Conservation (phyloP, 2,888 invertebrate genomes). For the Melitaea athalia region DNA sequence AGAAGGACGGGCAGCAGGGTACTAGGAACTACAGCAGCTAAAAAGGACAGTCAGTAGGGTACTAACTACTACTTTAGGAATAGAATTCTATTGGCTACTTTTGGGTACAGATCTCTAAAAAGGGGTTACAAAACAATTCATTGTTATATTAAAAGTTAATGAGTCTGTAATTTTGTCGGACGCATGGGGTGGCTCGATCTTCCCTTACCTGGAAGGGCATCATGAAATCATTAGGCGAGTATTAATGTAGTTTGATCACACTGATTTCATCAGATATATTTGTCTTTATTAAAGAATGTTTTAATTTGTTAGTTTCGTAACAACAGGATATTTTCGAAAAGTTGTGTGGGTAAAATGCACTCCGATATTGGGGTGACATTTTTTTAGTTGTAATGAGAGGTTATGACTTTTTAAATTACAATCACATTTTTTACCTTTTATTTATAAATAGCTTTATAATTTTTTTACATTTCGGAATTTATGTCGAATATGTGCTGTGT, state of each 20-base stretch:
- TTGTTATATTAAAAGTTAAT: slow-evolving; percentile 63
- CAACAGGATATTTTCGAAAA: background rate
- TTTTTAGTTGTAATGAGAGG: background rate
- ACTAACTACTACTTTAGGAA: too few species aligned
- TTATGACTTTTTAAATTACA: too few species aligned
- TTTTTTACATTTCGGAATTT: too few species aligned
- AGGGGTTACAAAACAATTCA: slow-evolving; percentile 37
- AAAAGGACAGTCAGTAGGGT: too few species aligned
- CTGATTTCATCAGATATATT: slow-evolving; percentile 28
- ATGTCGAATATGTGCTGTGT: too few species aligned
- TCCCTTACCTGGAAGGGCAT: slow-evolving; percentile 68
- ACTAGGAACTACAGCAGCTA: too few species aligned
- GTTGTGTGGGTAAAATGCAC: background rate
- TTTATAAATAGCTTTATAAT: too few species aligned
- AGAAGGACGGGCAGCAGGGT: too few species aligned
- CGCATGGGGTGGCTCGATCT: slow-evolving; percentile 74
- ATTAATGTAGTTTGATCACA: slow-evolving; percentile 35
- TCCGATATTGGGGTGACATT: too few species aligned
- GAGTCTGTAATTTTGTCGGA: slow-evolving; percentile 76
- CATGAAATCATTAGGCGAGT: slow-evolving; percentile 39
- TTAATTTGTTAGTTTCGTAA: background rate
- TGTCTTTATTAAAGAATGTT: slow-evolving; percentile 22
- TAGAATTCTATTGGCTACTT: too few species aligned
- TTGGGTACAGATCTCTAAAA: slow-evolving; percentile 14
- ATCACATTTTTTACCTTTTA: too few species aligned